Evolutionary conservation across 2,113 vertebrate species (phyloP).

Genomic region (Ariopsis seemanni): DNA sequence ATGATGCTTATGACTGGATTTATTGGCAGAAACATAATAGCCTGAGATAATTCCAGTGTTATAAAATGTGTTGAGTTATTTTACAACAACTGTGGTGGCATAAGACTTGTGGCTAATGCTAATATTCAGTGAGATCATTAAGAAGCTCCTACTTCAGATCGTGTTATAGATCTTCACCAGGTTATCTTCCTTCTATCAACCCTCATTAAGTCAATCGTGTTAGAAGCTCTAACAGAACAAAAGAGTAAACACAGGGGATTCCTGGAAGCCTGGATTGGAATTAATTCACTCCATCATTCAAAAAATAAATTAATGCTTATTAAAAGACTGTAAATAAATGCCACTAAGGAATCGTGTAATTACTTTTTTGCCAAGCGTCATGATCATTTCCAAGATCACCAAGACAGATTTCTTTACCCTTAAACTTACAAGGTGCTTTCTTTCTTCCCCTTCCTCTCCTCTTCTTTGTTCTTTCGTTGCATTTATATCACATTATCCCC

Average conservation of each 20-base stretch:
- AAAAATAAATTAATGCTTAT: conserved; percentile 29
- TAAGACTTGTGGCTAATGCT: neutral
- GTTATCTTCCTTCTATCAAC: conserved; percentile 13
- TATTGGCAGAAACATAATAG: neutral
- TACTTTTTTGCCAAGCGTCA: conserved; percentile 1
- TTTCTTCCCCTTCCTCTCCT: neutral
- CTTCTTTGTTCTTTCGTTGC: neutral
- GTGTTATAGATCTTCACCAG: neutral
- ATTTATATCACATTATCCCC: conserved; percentile 26
- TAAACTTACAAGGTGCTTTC: conserved; percentile 10
- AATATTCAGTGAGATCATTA: conserved; percentile 16
- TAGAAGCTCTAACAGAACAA: conserved; percentile 14
- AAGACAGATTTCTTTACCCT: conserved; percentile 4
- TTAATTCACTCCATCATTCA: conserved; percentile 26
- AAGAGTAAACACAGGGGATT: conserved; percentile 8
- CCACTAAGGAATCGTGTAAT: conserved; percentile 12
- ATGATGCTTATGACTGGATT: conserved; percentile 5
- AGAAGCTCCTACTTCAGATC: neutral
- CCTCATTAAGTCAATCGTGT: neutral
- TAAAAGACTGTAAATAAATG: conserved; percentile 37
- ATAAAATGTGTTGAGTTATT: neutral
- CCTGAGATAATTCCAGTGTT: neutral
- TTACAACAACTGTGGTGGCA: neutral
- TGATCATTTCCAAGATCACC: neutral
- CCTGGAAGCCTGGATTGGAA: conserved; percentile 4